These are phyloP conservation scores for Puma concolor DNA, from an alignment of 2,113 vertebrate genomes.

Conservation along the genomic window DNA sequence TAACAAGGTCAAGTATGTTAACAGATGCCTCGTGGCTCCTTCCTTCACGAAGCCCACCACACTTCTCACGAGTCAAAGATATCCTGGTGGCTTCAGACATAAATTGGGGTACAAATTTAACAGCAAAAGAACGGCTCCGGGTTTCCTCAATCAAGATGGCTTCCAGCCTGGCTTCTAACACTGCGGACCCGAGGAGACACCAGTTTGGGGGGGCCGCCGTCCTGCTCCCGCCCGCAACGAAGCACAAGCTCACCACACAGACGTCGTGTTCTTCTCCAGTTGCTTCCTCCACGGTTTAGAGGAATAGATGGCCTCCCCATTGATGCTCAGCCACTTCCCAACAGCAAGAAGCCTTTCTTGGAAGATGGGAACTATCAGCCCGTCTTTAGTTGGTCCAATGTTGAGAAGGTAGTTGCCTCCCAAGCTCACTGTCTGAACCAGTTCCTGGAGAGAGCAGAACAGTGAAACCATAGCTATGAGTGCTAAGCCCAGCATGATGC, in stretches of 20 bases:
- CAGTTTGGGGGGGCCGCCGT: neutral
- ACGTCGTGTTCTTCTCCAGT: constrained; percentile 86
- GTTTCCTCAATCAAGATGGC: neutral
- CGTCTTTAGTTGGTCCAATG: constrained; percentile 94
- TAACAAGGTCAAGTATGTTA: neutral
- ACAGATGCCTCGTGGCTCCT: neutral
- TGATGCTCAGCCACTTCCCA: constrained; percentile 92
- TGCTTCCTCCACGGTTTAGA: constrained; percentile 94
- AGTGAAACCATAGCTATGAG: neutral
- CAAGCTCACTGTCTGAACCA: constrained; percentile 91
- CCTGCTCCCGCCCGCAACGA: fast-evolving
- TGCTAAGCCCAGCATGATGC: neutral
- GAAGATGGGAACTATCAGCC: constrained; percentile 92
- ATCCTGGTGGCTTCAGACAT: neutral
- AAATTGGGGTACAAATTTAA: neutral
- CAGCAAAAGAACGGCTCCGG: neutral
- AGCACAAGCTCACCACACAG: constrained; percentile 88
- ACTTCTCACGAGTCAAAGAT: neutral
- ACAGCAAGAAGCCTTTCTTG: constrained; percentile 93
- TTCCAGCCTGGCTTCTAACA: neutral
- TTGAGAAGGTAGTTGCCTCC: constrained; percentile 99
- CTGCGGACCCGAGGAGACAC: neutral
- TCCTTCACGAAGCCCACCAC: neutral
- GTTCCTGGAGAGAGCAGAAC: constrained; percentile 87
- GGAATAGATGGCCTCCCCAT: constrained; percentile 94